Evolutionary conservation across 2,888 invertebrate genomes (phyloP).

Genomic region (Macroteleia sp.): DNA sequence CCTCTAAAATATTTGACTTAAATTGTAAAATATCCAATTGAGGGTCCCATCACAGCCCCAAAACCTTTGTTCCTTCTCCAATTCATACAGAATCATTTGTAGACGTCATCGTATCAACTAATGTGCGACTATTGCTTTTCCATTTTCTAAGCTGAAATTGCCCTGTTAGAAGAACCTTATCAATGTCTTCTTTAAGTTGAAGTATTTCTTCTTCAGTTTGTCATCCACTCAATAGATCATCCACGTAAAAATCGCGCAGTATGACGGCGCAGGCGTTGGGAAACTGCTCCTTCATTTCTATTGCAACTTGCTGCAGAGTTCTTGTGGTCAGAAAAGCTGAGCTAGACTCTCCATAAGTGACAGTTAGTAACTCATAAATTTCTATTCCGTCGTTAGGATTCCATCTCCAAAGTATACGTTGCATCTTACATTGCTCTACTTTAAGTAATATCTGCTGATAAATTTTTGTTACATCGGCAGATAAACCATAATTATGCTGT

Average conservation of each 20-base stretch:
- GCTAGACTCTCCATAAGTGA: constrained; percentile 68
- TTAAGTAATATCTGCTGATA: constrained; percentile 61
- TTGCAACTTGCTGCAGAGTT: constrained; percentile 64
- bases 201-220: constrained; percentile 27
- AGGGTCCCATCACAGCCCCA: background rate
- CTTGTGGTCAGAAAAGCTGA: constrained; percentile 67
- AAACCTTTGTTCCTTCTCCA: background rate
- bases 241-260: constrained; percentile 46
- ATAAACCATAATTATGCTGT: constrained; percentile 41
- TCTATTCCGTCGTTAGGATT: constrained; percentile 7
- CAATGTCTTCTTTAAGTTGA: constrained; percentile 23
- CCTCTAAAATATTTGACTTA: background rate
- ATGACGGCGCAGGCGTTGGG: constrained; percentile 48
- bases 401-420: constrained; percentile 71
- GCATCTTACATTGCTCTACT: constrained; percentile 57
- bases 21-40: background rate
- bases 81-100: background rate
- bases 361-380: constrained; percentile 57
- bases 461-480: constrained; percentile 73
- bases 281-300: constrained; percentile 38
- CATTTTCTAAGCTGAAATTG: constrained; percentile 24
- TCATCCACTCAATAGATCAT: constrained; percentile 41
- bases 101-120: background rate
- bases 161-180: constrained; percentile 13
- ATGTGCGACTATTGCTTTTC: constrained; percentile 6